phyloP scores from a whole-genome alignment of 2,888 invertebrate genomes.

The Minunthozetes semirufus region DNA sequence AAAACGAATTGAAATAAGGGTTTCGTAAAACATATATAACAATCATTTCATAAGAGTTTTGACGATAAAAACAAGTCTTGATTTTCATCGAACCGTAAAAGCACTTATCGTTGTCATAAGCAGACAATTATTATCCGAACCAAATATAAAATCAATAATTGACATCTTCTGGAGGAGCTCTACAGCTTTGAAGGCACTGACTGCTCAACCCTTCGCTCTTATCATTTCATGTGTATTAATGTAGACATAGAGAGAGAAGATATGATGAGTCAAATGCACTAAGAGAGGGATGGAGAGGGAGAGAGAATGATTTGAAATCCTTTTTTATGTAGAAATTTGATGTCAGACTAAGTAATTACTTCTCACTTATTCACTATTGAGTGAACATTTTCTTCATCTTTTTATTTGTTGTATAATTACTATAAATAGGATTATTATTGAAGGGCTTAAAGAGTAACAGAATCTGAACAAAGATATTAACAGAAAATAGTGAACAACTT shows the following conservation, averaged over 20 bases:
- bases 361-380: conserved; percentile 12
- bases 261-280: background rate
- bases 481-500: background rate
- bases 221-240: background rate
- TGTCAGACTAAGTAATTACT: conserved; percentile 10
- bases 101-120: conserved; percentile 32
- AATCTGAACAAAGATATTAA: background rate
- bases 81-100: conserved; percentile 22
- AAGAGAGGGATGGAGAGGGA: background rate
- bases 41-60: conserved; percentile 1
- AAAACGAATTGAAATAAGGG: background rate
- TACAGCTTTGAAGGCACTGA: no score
- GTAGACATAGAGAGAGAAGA: background rate
- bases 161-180: background rate
- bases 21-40: background rate
- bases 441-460: background rate
- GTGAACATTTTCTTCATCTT: conserved; percentile 7
- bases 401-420: background rate
- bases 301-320: background rate
- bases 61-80: conserved; percentile 28
- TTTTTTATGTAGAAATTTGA: background rate
- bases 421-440: background rate
- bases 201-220: no score
- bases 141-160: conserved; percentile 26
- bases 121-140: conserved; percentile 27